These are phyloP conservation scores for Forbesichthys papilliferus DNA, from an alignment of 2,113 vertebrate genomes.

Conservation along the genomic window DNA sequence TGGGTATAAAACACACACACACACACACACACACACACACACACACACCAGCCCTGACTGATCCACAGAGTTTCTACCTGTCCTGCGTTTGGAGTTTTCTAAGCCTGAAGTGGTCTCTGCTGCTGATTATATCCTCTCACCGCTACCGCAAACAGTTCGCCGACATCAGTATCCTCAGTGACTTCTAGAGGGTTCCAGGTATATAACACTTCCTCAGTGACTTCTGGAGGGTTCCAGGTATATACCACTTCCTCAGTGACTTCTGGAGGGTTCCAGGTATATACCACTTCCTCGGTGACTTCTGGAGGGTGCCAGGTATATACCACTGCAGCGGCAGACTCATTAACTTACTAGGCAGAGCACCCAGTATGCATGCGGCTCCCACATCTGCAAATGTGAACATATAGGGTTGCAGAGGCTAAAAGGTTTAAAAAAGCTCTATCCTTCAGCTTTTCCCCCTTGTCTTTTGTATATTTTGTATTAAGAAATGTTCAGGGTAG, in stretches of 20 bases:
- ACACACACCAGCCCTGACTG: conserved; percentile 74
- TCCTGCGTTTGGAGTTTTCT: conserved; percentile 91
- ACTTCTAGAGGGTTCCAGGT: conserved; percentile 76
- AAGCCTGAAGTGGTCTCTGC: conserved; percentile 87
- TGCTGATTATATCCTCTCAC: conserved; percentile 80
- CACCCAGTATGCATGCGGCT: no score
- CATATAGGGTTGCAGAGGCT: background rate
- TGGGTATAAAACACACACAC: conserved; percentile 65
- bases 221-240: no score
- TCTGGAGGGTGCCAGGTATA: no score
- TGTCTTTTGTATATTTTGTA: background rate
- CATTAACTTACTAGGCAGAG: no score
- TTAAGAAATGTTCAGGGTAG: conserved; percentile 5
- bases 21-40: no score
- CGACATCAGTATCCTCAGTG: conserved; percentile 92
- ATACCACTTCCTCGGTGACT: no score
- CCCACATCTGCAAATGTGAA: no score
- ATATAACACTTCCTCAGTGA: background rate
- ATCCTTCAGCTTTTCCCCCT: background rate
- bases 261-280: no score
- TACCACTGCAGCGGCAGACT: no score
- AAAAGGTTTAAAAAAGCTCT: background rate
- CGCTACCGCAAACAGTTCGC: conserved; percentile 90
- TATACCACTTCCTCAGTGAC: no score
- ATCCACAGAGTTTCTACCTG: conserved; percentile 87